Evolutionary conservation across 2,888 invertebrate species (phyloP).

Genomic region (Rhingia campestris): DNA sequence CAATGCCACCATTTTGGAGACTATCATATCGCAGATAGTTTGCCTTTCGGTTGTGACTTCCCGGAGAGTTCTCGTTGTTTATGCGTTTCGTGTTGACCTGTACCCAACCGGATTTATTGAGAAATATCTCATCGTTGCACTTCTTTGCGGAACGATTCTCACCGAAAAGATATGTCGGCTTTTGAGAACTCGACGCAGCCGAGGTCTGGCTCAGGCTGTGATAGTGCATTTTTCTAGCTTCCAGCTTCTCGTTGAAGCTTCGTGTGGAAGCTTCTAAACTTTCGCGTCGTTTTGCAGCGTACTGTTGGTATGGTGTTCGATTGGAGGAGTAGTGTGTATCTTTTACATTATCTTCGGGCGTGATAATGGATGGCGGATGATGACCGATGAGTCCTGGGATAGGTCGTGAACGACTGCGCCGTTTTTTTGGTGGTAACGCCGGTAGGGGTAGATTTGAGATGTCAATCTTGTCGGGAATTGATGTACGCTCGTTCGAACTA

Average conservation of each 20-base stretch:
- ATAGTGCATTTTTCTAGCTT: conserved; percentile 82
- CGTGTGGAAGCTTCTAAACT: conserved; percentile 81
- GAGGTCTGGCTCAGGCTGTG: conserved; percentile 76
- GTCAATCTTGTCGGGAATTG: conserved; percentile 81
- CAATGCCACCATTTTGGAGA: conserved; percentile 77
- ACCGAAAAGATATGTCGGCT: conserved; percentile 82
- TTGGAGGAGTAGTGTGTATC: conserved; percentile 46
- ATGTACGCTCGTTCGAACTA: conserved; percentile 81
- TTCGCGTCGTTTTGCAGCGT: conserved; percentile 80
- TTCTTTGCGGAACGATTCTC: conserved; percentile 76
- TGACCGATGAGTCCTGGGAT: conserved; percentile 76
- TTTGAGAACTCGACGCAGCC: conserved; percentile 75
- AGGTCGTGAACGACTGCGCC: conserved; percentile 79
- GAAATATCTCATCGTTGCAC: conserved; percentile 81
- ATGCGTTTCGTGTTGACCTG: conserved; percentile 82
- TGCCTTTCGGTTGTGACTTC: conserved; percentile 75
- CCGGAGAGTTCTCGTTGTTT: conserved; percentile 79
- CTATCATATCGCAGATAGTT: conserved; percentile 76
- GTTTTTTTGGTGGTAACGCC: conserved; percentile 81
- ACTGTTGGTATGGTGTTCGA: conserved; percentile 74
- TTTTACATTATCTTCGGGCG: conserved; percentile 63
- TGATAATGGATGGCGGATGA: conserved; percentile 51
- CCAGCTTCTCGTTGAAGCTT: conserved; percentile 81
- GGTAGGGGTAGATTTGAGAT: conserved; percentile 81
- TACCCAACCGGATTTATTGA: conserved; percentile 84